Conservation (phyloP, 2,113 vertebrate genomes). For the Microcebus lehilahytsara region DNA sequence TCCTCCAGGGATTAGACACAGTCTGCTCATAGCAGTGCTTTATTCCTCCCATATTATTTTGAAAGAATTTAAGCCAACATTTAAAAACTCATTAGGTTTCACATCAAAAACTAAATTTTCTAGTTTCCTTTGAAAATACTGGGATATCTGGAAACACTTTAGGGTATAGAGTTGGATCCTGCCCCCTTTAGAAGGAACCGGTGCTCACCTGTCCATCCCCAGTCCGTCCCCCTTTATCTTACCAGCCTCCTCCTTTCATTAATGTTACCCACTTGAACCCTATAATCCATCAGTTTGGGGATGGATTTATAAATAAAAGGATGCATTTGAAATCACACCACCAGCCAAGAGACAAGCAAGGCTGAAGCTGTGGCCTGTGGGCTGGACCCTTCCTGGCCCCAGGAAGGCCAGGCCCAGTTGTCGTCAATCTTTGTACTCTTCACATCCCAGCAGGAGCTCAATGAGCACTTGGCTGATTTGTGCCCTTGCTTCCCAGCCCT, state of each 20-base stretch:
- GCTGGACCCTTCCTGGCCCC: background rate
- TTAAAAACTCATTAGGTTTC: background rate
- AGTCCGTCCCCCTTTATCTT: background rate
- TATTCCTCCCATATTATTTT: background rate
- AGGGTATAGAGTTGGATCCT: fast-evolving
- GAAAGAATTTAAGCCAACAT: background rate
- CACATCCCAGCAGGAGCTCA: background rate
- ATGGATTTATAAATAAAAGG: background rate
- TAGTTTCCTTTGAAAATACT: background rate
- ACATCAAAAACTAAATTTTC: background rate
- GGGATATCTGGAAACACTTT: background rate
- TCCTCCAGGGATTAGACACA: background rate
- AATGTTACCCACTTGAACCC: background rate
- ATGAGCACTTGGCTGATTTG: background rate
- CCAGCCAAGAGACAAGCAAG: background rate
- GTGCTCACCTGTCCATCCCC: fast-evolving
- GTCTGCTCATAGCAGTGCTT: background rate
- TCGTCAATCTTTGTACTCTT: background rate
- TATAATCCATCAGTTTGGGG: background rate
- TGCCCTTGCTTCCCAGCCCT: background rate
- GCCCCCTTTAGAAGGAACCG: background rate
- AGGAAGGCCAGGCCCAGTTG: background rate
- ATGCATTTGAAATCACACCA: background rate
- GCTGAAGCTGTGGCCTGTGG: background rate
- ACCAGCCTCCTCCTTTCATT: background rate